These are phyloP conservation scores for Emydoidea blandingii DNA, from an alignment of 2,797 vertebrate genomes.

Conservation along the genomic window DNA sequence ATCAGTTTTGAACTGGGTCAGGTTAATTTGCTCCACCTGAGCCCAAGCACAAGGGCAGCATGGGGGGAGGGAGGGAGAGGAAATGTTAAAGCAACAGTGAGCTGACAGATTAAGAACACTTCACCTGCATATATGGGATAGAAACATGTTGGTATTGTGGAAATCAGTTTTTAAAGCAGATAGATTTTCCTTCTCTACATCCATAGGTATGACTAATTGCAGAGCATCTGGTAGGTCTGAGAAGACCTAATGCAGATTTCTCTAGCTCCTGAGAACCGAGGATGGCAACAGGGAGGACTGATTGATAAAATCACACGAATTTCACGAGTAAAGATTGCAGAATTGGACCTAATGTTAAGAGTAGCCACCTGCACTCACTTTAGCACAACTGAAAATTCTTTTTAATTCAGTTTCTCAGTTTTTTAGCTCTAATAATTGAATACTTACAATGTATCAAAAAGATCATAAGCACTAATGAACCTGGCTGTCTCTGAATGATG, in stretches of 20 bases:
- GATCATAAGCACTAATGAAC: constrained; percentile 11
- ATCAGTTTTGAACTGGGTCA: not conserved
- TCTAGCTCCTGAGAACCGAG: not conserved
- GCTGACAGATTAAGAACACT: not conserved
- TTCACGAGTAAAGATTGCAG: not conserved
- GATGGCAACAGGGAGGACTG: not conserved
- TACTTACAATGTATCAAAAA: not conserved
- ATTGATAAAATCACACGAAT: not conserved
- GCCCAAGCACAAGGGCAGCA: not conserved
- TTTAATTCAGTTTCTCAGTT: constrained; percentile 20
- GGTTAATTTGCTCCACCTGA: constrained; percentile 27
- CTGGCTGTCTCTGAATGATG: not conserved
- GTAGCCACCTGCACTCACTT: not conserved
- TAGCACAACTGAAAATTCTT: not conserved
- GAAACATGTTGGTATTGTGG: not conserved
- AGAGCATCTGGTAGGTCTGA: not conserved
- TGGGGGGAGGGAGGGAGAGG: not conserved
- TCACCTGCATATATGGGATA: not conserved
- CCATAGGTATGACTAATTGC: not conserved
- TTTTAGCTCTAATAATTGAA: constrained; percentile 34
- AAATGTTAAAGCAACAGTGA: constrained; percentile 14
- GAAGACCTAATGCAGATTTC: not conserved
- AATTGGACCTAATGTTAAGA: not conserved
- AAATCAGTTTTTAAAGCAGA: not conserved
- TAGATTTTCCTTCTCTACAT: not conserved